Evolutionary conservation across 1,140 invertebrate genomes (phyloP), one percentile per base, ranked within the genome.

Genomic region (Polypedilum vanderplanki): DNA sequence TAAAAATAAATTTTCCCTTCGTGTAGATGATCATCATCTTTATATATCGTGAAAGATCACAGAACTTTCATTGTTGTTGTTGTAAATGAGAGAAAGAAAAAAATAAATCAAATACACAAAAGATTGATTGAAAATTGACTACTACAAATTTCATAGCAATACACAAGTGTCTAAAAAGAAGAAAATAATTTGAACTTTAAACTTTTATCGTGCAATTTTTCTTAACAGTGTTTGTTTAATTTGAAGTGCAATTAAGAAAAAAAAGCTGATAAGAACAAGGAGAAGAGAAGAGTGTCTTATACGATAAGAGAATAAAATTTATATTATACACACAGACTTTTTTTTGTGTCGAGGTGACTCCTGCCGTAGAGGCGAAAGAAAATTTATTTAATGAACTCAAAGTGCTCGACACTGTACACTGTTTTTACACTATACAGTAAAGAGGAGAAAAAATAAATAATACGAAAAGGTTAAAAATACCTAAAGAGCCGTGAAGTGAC

Each of bases 381-480:
- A 57, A 57, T 57, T 57, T 12, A 18, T 70, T 70, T 70, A 22
- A 18, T 70, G 65, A 70, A 70, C 65, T 70, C 46, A 57, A 57
- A 57, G 46, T 57, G 46, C 46, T 57, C 46, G 46, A 57, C 46
- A 57, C 46, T 57, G 46, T 57, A 57, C 46, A 57, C 46, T 57
- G 46, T 15, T 57, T 57, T 33, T 33, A 33, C 24, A 57, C 46
- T 57, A 33, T 33, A 33, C 24, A 57, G 46, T 57, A n/a, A 57
- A 57, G 46, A 57, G n/a, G 4, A 57, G 12, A 33, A 33, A 33
- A 57, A 57, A 57, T 57, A 57, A 15, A 57, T 70, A 70, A 33
- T 70, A 70, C 9, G 18, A 18, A 70, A 70, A 70, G 65, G 65
- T 70, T 70, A 70, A 70, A 70, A 70, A 70, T 70, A 70, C 65